Conservation (phyloP, 2,797 vertebrate genomes). For the Dicrostonyx torquatus region DNA sequence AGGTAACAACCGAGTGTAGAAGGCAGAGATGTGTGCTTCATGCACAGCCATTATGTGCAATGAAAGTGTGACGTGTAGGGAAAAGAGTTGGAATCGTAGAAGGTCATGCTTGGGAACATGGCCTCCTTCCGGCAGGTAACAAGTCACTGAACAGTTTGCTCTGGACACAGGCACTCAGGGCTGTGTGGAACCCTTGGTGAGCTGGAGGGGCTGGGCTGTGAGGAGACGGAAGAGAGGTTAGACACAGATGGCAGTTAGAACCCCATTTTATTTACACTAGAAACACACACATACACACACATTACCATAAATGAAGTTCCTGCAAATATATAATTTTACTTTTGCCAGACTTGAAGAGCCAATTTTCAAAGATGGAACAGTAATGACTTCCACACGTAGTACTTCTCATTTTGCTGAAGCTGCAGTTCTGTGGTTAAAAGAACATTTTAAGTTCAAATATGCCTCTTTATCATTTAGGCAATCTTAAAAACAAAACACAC, state of each 20-base stretch:
- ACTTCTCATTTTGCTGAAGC: conserved; percentile 11
- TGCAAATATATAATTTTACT: conserved; percentile 28
- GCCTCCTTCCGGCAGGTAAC: background rate
- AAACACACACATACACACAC: background rate
- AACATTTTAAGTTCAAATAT: conserved; percentile 40
- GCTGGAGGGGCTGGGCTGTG: background rate
- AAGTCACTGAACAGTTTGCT: background rate
- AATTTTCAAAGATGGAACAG: conserved; percentile 28
- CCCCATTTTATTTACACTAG: background rate
- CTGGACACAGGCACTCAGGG: background rate
- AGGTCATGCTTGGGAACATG: background rate
- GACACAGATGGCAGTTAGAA: background rate
- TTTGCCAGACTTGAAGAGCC: background rate
- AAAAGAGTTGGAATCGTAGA: background rate
- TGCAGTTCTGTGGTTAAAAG: conserved; percentile 20
- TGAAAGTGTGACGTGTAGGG: background rate
- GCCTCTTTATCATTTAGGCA: conserved; percentile 10
- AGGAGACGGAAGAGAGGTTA: background rate
- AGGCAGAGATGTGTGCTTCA: background rate
- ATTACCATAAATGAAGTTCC: background rate
- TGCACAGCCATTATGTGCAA: background rate
- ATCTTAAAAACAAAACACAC: background rate
- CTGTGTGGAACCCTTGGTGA: background rate
- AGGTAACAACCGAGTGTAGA: background rate
- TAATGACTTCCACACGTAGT: background rate